Evolutionary conservation across 2,113 vertebrate genomes (phyloP).

Genomic region (Xenopus tropicalis): DNA sequence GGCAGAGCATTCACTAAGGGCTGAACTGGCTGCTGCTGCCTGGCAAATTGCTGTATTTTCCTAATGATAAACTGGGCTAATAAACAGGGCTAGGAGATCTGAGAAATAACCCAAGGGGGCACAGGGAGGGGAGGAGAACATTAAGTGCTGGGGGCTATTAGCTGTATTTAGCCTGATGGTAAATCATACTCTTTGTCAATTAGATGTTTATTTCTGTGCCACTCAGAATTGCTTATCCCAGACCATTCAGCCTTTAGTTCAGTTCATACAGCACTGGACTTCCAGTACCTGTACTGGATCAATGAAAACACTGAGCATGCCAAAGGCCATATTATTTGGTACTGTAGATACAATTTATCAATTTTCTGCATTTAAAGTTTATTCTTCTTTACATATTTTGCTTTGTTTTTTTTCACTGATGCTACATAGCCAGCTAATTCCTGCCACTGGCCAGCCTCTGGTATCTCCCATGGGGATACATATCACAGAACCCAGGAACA

Average conservation of each 20-base stretch:
- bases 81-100: conserved; percentile 32
- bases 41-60: conserved; percentile 52
- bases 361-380: too few species aligned
- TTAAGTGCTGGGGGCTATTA: conserved; percentile 30
- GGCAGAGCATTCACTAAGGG: conserved; percentile 57
- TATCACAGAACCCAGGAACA: background rate
- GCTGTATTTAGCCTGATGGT: conserved; percentile 26
- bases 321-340: too few species aligned
- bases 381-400: too few species aligned
- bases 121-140: conserved; percentile 9
- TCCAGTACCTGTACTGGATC: too few species aligned
- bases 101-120: conserved; percentile 14
- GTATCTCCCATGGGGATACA: background rate
- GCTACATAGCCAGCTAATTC: too few species aligned
- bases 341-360: too few species aligned
- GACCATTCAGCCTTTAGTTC: background rate
- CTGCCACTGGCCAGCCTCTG: too few species aligned
- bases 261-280: too few species aligned
- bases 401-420: too few species aligned
- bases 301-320: too few species aligned
- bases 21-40: conserved; percentile 19
- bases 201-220: conserved; percentile 23
- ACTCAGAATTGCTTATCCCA: background rate
- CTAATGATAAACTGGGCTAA: conserved; percentile 51
- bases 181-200: conserved; percentile 24